phyloP scores from a whole-genome alignment of 2,797 vertebrate species.

The Amblyraja radiata region DNA sequence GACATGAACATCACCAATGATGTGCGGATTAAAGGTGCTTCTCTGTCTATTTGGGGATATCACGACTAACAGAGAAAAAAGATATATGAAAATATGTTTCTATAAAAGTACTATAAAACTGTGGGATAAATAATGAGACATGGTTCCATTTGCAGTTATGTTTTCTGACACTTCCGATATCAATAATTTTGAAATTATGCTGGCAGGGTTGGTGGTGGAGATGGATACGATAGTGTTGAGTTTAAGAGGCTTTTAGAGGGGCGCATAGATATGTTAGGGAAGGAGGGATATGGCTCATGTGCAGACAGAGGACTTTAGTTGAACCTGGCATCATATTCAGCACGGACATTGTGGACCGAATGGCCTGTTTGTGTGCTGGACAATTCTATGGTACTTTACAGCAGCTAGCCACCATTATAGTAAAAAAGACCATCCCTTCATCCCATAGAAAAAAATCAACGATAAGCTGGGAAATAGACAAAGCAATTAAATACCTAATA shows the following conservation, averaged over 20 bases:
- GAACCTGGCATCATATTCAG: too few relatives aligned
- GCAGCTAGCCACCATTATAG: background rate
- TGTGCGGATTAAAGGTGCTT: background rate
- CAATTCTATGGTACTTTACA: background rate
- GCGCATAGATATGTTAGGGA: too few relatives aligned
- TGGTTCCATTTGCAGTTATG: background rate
- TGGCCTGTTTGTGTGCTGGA: too few relatives aligned
- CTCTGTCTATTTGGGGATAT: background rate
- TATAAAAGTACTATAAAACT: background rate
- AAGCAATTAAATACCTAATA: conserved; percentile 21
- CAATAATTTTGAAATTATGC: background rate
- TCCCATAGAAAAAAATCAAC: background rate
- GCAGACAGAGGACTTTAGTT: too few relatives aligned
- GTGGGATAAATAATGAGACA: background rate
- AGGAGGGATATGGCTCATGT: too few relatives aligned
- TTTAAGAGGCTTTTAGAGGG: too few relatives aligned
- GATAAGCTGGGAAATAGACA: background rate
- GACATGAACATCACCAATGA: background rate
- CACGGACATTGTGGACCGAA: too few relatives aligned
- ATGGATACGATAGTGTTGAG: too few relatives aligned
- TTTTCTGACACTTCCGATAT: background rate
- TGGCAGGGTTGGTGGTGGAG: too few relatives aligned
- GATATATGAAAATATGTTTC: background rate
- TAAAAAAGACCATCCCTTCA: background rate
- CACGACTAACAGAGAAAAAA: background rate